Evolutionary conservation across 37 sponge, comb jelly and placozoan genomes (phyloP).

Genomic region (Haliclona indistincta): DNA sequence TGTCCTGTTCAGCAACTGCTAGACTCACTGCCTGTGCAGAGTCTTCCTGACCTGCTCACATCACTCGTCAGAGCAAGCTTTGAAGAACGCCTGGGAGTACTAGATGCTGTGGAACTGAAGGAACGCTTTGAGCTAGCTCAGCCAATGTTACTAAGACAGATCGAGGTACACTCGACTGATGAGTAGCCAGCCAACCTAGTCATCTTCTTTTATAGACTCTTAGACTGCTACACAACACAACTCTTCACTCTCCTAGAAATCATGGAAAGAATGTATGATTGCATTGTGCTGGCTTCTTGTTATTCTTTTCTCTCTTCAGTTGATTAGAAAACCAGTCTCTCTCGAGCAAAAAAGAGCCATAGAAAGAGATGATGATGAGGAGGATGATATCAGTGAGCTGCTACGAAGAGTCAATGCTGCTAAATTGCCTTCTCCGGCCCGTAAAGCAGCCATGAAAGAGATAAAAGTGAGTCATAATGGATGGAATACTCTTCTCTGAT

Average conservation of each 20-base stretch:
- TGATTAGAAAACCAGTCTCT: too few species aligned
- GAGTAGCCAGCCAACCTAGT: not conserved
- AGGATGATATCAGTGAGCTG: conserved; percentile 63
- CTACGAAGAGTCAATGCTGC: conserved; percentile 22
- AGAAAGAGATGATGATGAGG: conserved; percentile 19
- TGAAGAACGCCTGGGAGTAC: conserved; percentile 66
- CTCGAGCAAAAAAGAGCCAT: too few species aligned
- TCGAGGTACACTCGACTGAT: conserved; percentile 44
- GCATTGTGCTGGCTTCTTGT: too few species aligned
- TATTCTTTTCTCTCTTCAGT: too few species aligned
- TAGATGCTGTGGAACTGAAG: conserved; percentile 53
- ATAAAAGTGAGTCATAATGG: conserved; percentile 50
- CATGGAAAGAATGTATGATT: not conserved
- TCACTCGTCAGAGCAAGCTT: conserved; percentile 60
- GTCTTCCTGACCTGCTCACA: conserved; percentile 75
- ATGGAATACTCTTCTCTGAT: conserved; percentile 1
- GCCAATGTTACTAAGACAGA: conserved; percentile 61
- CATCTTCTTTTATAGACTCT: conserved; percentile 1
- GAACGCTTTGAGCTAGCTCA: conserved; percentile 44
- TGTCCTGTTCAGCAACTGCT: conserved; percentile 29
- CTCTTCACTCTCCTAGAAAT: too few species aligned
- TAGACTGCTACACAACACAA: not conserved
- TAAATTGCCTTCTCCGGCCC: conserved; percentile 67
- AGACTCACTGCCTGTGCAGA: conserved; percentile 55
- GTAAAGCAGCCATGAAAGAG: conserved; percentile 54